These are phyloP conservation scores for Gymnoscopelus microlampas DNA, from an alignment of 2,797 vertebrate species.

Conservation along the genomic window DNA sequence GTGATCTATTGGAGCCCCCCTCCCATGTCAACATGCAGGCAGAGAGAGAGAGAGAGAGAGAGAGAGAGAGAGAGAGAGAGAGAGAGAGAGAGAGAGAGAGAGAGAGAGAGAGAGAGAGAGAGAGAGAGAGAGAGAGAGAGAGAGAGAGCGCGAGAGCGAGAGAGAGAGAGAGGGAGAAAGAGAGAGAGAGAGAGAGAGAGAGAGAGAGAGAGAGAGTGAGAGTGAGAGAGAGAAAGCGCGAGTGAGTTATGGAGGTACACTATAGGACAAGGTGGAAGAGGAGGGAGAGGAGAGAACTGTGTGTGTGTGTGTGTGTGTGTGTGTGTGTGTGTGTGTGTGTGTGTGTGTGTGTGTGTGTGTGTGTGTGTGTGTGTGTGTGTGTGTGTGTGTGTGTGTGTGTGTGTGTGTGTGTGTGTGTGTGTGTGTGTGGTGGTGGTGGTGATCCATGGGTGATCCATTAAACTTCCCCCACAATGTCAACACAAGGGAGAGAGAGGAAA, in stretches of 20 bases:
- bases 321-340: too few relatives aligned
- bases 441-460: slow-evolving; percentile 73
- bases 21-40: slow-evolving; percentile 74
- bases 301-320: background rate
- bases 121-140: slow-evolving; percentile 49
- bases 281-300: slow-evolving; percentile 29
- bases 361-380: too few relatives aligned
- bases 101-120: slow-evolving; percentile 44
- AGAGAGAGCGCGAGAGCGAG: slow-evolving; percentile 48
- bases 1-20: slow-evolving; percentile 78
- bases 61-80: slow-evolving; percentile 67
- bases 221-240: slow-evolving; percentile 52
- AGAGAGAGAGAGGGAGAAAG: slow-evolving; percentile 64
- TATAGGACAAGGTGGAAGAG: slow-evolving; percentile 47
- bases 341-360: too few relatives aligned
- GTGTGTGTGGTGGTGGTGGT: too few relatives aligned
- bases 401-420: too few relatives aligned
- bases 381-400: too few relatives aligned
- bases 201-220: slow-evolving; percentile 42
- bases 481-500: slow-evolving; percentile 33
- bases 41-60: slow-evolving; percentile 58
- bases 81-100: slow-evolving; percentile 47
- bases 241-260: slow-evolving; percentile 47
- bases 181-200: slow-evolving; percentile 50
- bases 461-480: slow-evolving; percentile 67